Evolutionary conservation across 2,797 vertebrate species (phyloP).

Genomic region (Mormyrops attenuatus): DNA sequence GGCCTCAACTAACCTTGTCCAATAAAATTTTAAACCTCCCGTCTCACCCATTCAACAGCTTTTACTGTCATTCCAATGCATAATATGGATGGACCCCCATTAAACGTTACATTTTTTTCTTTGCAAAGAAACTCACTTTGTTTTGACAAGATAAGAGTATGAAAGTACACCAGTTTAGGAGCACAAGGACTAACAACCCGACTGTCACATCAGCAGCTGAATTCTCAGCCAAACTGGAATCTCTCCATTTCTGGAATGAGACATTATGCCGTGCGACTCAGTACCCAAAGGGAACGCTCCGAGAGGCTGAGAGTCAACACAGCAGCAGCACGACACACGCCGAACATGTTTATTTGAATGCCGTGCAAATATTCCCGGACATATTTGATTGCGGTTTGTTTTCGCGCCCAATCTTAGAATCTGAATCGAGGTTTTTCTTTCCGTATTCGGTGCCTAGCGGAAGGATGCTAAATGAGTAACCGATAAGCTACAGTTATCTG

Average conservation of each 20-base stretch:
- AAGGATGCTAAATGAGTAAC: background rate
- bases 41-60: background rate
- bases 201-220: background rate
- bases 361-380: background rate
- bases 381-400: background rate
- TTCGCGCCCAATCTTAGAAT: background rate
- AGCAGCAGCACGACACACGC: background rate
- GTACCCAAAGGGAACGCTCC: background rate
- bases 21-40: background rate
- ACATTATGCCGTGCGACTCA: background rate
- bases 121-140: background rate
- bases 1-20: background rate
- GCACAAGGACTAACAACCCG: background rate
- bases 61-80: background rate
- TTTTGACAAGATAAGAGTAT: background rate
- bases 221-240: background rate
- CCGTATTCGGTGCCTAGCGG: background rate
- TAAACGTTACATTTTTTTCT: background rate
- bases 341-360: background rate
- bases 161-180: background rate
- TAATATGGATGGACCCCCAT: background rate
- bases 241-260: background rate
- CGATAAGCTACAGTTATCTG: background rate
- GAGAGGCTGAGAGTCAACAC: background rate
- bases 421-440: background rate